Conservation (phyloP, 2,888 invertebrate genomes). For the Eutolmus rufibarbis region DNA sequence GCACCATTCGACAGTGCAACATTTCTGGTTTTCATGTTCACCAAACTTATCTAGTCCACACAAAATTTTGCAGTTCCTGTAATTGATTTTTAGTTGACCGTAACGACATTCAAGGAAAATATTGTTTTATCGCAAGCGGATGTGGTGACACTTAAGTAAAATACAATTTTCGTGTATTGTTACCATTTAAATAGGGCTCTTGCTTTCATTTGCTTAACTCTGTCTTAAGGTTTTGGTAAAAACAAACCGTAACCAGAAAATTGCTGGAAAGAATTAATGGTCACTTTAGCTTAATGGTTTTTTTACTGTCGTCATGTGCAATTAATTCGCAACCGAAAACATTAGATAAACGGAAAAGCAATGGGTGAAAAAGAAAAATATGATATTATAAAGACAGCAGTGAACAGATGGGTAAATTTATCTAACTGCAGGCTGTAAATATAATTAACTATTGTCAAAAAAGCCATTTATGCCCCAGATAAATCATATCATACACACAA, state of each 20-base stretch:
- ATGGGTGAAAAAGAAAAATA: not conserved
- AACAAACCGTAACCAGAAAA: not conserved
- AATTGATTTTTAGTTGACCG: not conserved
- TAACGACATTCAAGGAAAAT: not conserved
- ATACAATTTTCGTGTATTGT: not conserved
- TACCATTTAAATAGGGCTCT: not conserved
- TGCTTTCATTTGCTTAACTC: not conserved
- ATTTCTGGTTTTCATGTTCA: not conserved
- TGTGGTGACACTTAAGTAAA: not conserved
- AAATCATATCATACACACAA: too few relatives aligned
- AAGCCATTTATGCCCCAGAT: too few relatives aligned
- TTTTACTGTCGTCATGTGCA: not conserved
- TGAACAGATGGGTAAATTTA: too few relatives aligned
- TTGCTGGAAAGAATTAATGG: not conserved
- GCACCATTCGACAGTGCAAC: not conserved
- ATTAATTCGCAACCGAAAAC: not conserved
- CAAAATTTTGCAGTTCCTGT: not conserved
- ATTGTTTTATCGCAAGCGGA: not conserved
- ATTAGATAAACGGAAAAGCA: not conserved
- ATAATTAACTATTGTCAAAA: too few relatives aligned
- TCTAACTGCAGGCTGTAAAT: too few relatives aligned
- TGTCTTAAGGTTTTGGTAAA: not conserved
- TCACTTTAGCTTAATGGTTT: not conserved
- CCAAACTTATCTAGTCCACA: not conserved
- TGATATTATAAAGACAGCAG: not conserved